Percentiles rank a stretch among this genome's conserved stretches.
These are phyloP conservation scores for Paracentrotus lividus DNA, from an alignment of 53 echinoderm and acorn worm species.

Conservation along the genomic window DNA sequence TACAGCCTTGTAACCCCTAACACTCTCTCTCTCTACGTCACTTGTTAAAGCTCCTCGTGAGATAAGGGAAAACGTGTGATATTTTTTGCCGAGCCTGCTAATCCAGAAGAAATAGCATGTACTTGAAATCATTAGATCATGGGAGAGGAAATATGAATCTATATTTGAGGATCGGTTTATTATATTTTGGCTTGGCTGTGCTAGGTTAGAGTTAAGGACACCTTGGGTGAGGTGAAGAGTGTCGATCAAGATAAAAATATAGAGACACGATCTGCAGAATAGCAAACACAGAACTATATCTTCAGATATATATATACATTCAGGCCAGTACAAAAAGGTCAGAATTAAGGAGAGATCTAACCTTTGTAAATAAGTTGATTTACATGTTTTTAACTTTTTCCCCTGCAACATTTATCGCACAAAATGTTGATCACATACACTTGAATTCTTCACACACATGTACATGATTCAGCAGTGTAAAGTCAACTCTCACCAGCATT, in stretches of 20 bases:
- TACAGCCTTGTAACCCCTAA: neutral
- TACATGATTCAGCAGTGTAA: too few relatives aligned
- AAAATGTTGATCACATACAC: too few relatives aligned
- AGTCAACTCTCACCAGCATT: too few relatives aligned
- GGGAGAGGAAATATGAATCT: slow-evolving; percentile 55
- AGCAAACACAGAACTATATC: slow-evolving; percentile 1
- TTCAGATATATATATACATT: neutral
- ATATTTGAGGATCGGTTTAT: slow-evolving; percentile 64
- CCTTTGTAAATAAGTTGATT: too few relatives aligned
- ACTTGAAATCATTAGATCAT: slow-evolving; percentile 37
- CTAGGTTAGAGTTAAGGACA: slow-evolving; percentile 1
- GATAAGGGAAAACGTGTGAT: slow-evolving; percentile 39
- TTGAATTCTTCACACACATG: too few relatives aligned
- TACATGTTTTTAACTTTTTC: too few relatives aligned
- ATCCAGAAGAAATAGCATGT: slow-evolving; percentile 14
- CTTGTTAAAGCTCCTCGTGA: neutral
- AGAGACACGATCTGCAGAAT: too few relatives aligned
- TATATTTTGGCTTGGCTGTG: slow-evolving; percentile 52
- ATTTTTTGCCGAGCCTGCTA: neutral
- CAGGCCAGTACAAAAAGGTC: neutral
- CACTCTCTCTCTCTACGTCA: neutral
- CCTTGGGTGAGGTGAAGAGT: slow-evolving; percentile 44
- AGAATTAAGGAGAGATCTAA: too few relatives aligned
- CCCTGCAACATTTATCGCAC: too few relatives aligned
- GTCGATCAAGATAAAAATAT: slow-evolving; percentile 64